Evolutionary conservation across 2,888 invertebrate genomes (phyloP).

Genomic region (Polietes domitor): DNA sequence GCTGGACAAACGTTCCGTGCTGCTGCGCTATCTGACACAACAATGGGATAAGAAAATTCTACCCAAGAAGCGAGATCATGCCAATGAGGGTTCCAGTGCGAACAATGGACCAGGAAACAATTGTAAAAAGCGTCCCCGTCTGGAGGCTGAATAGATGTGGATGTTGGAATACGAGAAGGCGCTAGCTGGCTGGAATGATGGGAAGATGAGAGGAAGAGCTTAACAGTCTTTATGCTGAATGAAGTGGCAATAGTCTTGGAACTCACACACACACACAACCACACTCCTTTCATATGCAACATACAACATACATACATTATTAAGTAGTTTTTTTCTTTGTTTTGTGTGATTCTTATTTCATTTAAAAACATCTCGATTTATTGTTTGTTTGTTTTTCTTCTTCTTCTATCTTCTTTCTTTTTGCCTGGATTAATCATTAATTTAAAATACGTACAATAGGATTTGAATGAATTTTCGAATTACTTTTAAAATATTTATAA

Average conservation of each 20-base stretch:
- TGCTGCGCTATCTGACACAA: constrained; percentile 95
- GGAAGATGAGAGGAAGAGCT: background rate
- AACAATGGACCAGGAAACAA: constrained; percentile 69
- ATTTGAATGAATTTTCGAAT: constrained; percentile 50
- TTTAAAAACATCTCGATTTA: background rate
- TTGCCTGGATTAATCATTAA: constrained; percentile 49
- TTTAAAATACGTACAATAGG: constrained; percentile 58
- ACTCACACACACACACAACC: background rate
- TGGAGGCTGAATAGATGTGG: constrained; percentile 75
- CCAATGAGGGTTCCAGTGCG: constrained; percentile 66
- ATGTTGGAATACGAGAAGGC: background rate
- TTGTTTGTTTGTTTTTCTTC: constrained; percentile 22
- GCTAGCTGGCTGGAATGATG: background rate
- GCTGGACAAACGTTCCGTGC: constrained; percentile 96
- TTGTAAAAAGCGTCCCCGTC: constrained; percentile 79
- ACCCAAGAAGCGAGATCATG: constrained; percentile 80
- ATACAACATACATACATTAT: constrained; percentile 40
- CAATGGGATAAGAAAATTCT: constrained; percentile 94
- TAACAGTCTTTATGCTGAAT: background rate
- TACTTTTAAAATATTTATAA: constrained; percentile 55
- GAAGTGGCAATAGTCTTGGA: background rate
- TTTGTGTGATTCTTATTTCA: constrained; percentile 3
- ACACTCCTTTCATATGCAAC: constrained; percentile 25
- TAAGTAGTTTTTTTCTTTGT: constrained; percentile 18
- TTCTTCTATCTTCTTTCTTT: constrained; percentile 18